Evolutionary conservation across 2,888 invertebrate genomes (phyloP), one percentile per base, ranked within the genome.

Genomic region (Acleris laterana): DNA sequence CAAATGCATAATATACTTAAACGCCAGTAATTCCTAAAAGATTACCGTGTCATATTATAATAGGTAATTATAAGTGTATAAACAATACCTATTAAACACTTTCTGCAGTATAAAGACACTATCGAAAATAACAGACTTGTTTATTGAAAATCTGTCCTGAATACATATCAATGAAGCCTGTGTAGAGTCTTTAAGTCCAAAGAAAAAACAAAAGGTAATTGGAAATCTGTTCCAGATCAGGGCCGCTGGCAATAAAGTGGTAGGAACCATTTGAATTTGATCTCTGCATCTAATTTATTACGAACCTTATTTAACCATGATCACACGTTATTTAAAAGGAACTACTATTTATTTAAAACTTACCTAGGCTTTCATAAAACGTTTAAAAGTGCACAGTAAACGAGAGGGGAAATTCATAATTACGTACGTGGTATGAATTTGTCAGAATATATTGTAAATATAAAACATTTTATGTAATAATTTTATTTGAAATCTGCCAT

Each of bases 361-460:
- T 55, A 44, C 49, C 55, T 71, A 67, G 64, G 70, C 70, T 73
- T 71, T 73, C 70, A 65, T 70, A 73, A 63, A 51, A 58, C 62
- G 42, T 49, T 59, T 62, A 66, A 67, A 68, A 74, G 71, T 80
- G 88, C 88, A 88, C 87, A 86, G 88, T 78, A 71, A 77, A 77
- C 76, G 88, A 88, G 90, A 88, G 89, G 86, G 85, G 82, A 78
- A 78, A 80, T 77, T 75, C 74, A 77, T 82, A 82, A 84, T 86
- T 88, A 85, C 81, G 88, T 85, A 81, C 89, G 90, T 90, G 88
- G 83, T 80, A 82, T 82, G 75, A 78, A 82, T 83, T 86, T 87
- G 87, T 81, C 89, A 88, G 89, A 87, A 79, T 85, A 84, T 86
- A 88, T 88, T 93, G 92, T 93, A 93, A 90, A 93, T 92, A 92